A percentile compares a stretch with the other conserved stretches of the same genome.
Conservation (phyloP, 2,797 vertebrate genomes). For the Linurgus olivaceus region DNA sequence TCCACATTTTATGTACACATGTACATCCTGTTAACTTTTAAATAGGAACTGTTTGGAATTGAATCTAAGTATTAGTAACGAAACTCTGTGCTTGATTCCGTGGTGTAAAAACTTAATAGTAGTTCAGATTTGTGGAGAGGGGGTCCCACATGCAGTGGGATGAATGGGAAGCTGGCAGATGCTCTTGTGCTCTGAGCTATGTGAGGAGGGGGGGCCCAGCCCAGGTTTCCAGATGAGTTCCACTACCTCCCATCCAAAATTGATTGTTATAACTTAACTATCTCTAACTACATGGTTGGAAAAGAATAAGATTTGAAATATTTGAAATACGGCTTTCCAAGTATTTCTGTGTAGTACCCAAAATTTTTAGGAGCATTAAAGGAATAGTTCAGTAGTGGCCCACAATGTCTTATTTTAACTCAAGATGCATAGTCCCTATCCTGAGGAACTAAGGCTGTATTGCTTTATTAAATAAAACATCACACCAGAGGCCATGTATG, state of each 20-base stretch:
- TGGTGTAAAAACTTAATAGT: background rate
- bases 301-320: background rate
- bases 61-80: background rate
- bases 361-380: background rate
- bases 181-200: background rate
- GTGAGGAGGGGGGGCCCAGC: background rate
- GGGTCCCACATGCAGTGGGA: fast-evolving
- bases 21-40: background rate
- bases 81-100: background rate
- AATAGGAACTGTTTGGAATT: background rate
- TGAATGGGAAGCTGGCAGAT: background rate
- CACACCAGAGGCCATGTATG: background rate
- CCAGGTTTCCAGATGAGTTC: background rate
- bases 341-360: background rate
- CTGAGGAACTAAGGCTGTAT: background rate
- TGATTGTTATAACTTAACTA: background rate
- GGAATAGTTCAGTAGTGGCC: background rate
- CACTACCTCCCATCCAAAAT: background rate
- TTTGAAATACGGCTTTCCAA: background rate
- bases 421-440: background rate
- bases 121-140: background rate
- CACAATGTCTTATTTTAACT: background rate
- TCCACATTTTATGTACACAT: background rate
- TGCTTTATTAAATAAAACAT: background rate
- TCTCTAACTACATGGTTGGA: background rate